These are phyloP conservation scores for Hydraecia micacea DNA, from an alignment of 2,888 invertebrate genomes.

Conservation along the genomic window DNA sequence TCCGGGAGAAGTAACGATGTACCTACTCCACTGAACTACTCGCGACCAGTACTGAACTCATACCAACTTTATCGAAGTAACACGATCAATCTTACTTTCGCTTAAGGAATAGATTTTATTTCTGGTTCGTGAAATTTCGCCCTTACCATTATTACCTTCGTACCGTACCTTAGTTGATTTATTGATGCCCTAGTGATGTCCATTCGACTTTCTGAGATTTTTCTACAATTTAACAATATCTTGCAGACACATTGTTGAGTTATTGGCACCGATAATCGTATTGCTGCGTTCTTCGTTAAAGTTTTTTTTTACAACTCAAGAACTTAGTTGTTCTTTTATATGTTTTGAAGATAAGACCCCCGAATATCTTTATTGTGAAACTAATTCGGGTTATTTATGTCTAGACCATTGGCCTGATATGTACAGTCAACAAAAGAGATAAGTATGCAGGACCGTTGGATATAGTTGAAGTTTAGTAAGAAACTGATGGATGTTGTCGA, in stretches of 20 bases:
- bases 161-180: slow-evolving; percentile 67
- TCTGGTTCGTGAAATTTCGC: slow-evolving; percentile 71
- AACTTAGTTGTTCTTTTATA: slow-evolving; percentile 33
- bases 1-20: slow-evolving; percentile 36
- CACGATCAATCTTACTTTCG: slow-evolving; percentile 87
- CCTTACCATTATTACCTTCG: slow-evolving; percentile 74
- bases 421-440: too few relatives aligned
- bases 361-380: slow-evolving; percentile 46
- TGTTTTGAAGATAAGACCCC: slow-evolving; percentile 39
- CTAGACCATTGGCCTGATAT: slow-evolving; percentile 33
- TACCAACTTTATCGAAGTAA: slow-evolving; percentile 81
- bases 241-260: slow-evolving; percentile 11
- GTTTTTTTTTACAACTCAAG: slow-evolving; percentile 27
- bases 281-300: not conserved
- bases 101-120: slow-evolving; percentile 82
- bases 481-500: too few relatives aligned
- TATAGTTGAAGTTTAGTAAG: too few relatives aligned
- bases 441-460: too few relatives aligned
- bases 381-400: slow-evolving; percentile 47
- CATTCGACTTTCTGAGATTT: slow-evolving; percentile 12
- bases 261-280: slow-evolving; percentile 19
- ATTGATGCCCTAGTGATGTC: slow-evolving; percentile 61
- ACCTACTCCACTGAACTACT: slow-evolving; percentile 42
- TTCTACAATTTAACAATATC: slow-evolving; percentile 8
- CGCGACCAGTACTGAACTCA: slow-evolving; percentile 57